Evolutionary conservation across 2,113 vertebrate species (phyloP).

Genomic region (Pelusios castaneus): DNA sequence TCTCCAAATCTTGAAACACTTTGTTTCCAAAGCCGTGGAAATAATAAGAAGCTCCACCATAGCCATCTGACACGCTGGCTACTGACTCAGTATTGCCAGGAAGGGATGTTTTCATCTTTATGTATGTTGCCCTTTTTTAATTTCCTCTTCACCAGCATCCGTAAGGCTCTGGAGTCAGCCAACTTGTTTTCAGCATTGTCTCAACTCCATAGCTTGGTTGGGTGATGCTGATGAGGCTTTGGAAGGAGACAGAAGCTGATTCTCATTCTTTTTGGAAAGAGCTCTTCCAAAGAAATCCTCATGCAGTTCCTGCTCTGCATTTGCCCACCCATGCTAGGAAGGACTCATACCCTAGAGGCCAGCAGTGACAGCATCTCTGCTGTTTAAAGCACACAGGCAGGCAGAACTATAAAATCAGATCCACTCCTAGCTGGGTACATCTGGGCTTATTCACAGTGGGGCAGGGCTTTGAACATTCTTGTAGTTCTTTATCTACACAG

Average conservation of each 20-base stretch:
- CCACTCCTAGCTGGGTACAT: neutral
- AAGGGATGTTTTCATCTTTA: neutral
- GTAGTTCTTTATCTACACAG: neutral
- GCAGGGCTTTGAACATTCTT: neutral
- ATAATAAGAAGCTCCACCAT: neutral
- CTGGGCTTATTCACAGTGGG: neutral
- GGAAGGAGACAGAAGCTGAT: neutral
- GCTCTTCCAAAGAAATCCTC: neutral
- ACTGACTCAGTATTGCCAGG: neutral
- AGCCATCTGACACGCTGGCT: too few species aligned
- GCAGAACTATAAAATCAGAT: neutral
- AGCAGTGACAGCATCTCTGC: neutral
- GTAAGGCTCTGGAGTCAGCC: neutral
- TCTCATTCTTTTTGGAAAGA: neutral
- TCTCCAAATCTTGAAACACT: neutral
- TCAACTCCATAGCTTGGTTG: neutral
- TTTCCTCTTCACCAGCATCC: neutral
- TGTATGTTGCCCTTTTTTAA: neutral
- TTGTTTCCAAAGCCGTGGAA: neutral
- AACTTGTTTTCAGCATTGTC: neutral
- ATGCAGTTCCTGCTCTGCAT: neutral
- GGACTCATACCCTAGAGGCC: neutral
- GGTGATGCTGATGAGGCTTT: neutral
- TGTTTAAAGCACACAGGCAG: neutral
- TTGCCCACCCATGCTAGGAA: neutral